A percentile compares a stretch with the other conserved stretches of the same genome.
Conservation (phyloP, 2,888 invertebrate genomes). For the Machimus rusticus region DNA sequence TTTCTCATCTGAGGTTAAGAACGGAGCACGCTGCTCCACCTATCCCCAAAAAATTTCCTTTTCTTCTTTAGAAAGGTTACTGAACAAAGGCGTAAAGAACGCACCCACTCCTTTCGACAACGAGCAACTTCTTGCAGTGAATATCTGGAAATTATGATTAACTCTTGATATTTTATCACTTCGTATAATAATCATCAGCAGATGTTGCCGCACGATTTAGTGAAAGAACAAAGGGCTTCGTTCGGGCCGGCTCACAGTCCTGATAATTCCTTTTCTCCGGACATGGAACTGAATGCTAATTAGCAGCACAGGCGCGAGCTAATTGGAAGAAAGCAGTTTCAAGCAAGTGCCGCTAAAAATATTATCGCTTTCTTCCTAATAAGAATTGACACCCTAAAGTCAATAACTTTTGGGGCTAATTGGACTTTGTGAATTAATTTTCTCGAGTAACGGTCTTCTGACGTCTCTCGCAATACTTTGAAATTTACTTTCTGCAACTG, state of each 20-base stretch:
- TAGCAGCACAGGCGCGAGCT: constrained; percentile 32
- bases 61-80: neutral
- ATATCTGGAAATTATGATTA: constrained; percentile 23
- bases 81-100: neutral
- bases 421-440: constrained; percentile 45
- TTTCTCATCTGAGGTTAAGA: constrained; percentile 7
- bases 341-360: constrained; percentile 45
- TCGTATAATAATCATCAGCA: constrained; percentile 36
- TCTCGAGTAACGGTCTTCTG: neutral
- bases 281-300: constrained; percentile 46
- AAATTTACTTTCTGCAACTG: neutral
- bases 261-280: constrained; percentile 35
- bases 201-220: constrained; percentile 29
- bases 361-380: constrained; percentile 43
- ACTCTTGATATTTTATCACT: constrained; percentile 41
- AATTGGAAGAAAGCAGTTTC: constrained; percentile 44
- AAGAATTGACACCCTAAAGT: constrained; percentile 45
- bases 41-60: neutral
- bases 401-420: constrained; percentile 46
- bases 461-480: neutral
- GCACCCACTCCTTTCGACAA: neutral
- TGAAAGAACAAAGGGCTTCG: constrained; percentile 25
- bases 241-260: neutral
- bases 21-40: neutral
- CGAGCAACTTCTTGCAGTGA: neutral